phyloP scores from a whole-genome alignment of 2,888 invertebrate genomes.

The Macroteleia sp. region DNA sequence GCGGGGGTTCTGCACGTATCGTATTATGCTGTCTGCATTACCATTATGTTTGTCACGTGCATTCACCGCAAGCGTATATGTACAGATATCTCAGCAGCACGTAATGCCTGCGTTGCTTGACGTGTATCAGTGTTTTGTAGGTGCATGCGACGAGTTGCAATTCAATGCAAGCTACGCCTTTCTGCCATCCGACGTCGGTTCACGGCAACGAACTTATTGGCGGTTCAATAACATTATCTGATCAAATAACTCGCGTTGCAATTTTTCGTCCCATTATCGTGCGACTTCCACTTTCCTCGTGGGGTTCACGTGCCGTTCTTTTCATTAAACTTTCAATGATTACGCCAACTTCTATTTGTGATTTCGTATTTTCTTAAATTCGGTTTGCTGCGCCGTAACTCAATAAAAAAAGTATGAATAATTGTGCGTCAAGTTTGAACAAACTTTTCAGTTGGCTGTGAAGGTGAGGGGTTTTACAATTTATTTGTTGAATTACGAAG shows the following conservation, averaged over 20 bases:
- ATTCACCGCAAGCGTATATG: constrained; percentile 55
- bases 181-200: constrained; percentile 29
- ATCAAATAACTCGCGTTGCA: constrained; percentile 5
- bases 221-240: constrained; percentile 36
- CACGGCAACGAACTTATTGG: constrained; percentile 43
- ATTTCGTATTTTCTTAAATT: no score
- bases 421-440: no score
- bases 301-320: background rate
- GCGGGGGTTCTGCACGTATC: constrained; percentile 53
- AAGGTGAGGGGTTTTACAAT: no score
- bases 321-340: background rate
- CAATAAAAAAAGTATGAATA: no score
- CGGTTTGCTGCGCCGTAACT: no score
- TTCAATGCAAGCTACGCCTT: constrained; percentile 42
- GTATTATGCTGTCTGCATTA: constrained; percentile 60
- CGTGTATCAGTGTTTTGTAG: constrained; percentile 51
- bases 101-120: constrained; percentile 54
- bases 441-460: no score
- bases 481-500: no score
- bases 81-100: constrained; percentile 45
- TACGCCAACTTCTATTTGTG: background rate
- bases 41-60: constrained; percentile 64
- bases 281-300: background rate
- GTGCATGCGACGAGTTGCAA: constrained; percentile 42
- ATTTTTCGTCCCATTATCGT: constrained; percentile 12